Conservation (phyloP, 1,140 invertebrate species). For the Odontomachus brunneus region DNA sequence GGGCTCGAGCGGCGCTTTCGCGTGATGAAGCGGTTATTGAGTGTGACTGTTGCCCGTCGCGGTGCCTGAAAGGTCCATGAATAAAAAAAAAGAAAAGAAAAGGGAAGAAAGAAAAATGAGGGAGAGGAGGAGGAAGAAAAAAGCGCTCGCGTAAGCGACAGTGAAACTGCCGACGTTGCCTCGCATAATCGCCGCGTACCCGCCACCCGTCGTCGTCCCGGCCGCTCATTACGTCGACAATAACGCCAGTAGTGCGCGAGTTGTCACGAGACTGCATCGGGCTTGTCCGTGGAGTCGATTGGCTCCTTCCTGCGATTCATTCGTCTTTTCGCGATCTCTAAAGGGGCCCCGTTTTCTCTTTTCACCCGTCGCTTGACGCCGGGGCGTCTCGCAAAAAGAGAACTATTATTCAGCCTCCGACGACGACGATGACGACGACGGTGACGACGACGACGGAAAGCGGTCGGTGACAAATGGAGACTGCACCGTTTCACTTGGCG, state of each 20-base stretch:
- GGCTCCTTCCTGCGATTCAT: slow-evolving; percentile 76
- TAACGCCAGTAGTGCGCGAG: slow-evolving; percentile 66
- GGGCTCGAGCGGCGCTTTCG: slow-evolving; percentile 41
- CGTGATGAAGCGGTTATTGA: slow-evolving; percentile 58
- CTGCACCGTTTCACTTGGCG: slow-evolving; percentile 37
- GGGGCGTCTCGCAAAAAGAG: slow-evolving; percentile 59
- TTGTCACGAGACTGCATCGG: slow-evolving; percentile 56
- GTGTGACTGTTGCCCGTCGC: slow-evolving; percentile 32
- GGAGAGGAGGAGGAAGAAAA: background rate
- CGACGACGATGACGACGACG: background rate
- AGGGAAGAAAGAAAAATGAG: background rate
- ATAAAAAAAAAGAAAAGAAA: background rate
- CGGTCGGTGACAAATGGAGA: slow-evolving; percentile 50
- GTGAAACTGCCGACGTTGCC: slow-evolving; percentile 39
- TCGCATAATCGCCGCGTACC: slow-evolving; percentile 30
- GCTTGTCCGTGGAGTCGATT: slow-evolving; percentile 70
- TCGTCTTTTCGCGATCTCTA: slow-evolving; percentile 69
- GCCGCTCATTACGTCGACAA: slow-evolving; percentile 66
- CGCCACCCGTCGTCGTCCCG: slow-evolving; percentile 9
- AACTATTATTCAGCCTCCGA: slow-evolving; percentile 62
- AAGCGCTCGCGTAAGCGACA: slow-evolving; percentile 53
- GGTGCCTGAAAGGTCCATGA: slow-evolving; percentile 35
- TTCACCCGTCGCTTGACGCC: slow-evolving; percentile 53
- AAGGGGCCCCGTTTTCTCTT: slow-evolving; percentile 62
- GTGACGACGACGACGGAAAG: slow-evolving; percentile 27